These are phyloP conservation scores for Chouioia cunea DNA, from an alignment of 2,888 invertebrate species.

Conservation along the genomic window DNA sequence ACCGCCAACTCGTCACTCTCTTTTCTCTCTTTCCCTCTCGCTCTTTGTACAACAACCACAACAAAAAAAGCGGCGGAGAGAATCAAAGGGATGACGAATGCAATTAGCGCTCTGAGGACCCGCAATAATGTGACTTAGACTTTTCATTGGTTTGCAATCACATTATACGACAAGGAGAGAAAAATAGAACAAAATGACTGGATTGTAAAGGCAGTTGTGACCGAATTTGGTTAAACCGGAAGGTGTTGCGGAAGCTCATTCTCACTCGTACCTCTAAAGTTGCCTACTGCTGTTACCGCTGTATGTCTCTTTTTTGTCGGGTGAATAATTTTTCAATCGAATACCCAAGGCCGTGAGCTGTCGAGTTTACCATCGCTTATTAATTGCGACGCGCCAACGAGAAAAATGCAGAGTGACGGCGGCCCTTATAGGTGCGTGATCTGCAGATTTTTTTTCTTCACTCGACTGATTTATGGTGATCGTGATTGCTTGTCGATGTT, in stretches of 20 bases:
- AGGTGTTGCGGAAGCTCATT: slow-evolving; percentile 34
- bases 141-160: too few species aligned
- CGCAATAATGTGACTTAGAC: too few species aligned
- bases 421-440: slow-evolving; percentile 33
- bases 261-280: slow-evolving; percentile 30
- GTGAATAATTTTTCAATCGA: slow-evolving; percentile 36
- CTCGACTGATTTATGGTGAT: too few species aligned
- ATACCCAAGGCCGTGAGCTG: slow-evolving; percentile 8
- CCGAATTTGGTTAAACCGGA: slow-evolving; percentile 42
- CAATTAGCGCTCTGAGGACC: slow-evolving; percentile 55
- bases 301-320: slow-evolving; percentile 29
- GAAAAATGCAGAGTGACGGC: slow-evolving; percentile 50
- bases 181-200: too few species aligned
- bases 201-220: slow-evolving; percentile 24
- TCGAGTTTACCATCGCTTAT: slow-evolving; percentile 33
- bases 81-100: slow-evolving; percentile 56
- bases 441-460: too few species aligned
- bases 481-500: too few species aligned
- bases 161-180: too few species aligned
- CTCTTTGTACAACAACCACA: background rate
- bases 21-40: too few species aligned
- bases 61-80: slow-evolving; percentile 32
- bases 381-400: slow-evolving; percentile 26
- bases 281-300: slow-evolving; percentile 6
- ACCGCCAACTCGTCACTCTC: slow-evolving; percentile 44